Evolutionary conservation across 1,140 invertebrate genomes (phyloP).

Genomic region (Luehdorfia chinensis): DNA sequence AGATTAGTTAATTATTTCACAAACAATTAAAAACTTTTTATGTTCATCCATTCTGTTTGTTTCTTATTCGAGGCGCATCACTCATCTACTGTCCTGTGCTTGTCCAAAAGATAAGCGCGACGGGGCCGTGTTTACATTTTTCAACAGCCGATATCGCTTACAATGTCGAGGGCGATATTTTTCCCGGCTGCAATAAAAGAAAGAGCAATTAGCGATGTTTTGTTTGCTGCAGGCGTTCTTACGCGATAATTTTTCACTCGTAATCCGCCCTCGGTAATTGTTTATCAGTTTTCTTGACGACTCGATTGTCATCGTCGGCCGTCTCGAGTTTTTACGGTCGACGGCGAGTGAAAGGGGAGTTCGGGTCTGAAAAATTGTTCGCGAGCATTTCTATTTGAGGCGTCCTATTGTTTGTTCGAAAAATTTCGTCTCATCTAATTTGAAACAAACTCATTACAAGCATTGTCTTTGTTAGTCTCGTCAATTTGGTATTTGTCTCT

Average conservation of each 20-base stretch:
- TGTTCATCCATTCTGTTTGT: slow-evolving; percentile 57
- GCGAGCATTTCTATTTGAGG: not conserved
- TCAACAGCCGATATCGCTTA: slow-evolving; percentile 52
- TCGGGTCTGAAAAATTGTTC: slow-evolving; percentile 1
- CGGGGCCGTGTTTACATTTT: slow-evolving; percentile 53
- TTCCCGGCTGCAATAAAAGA: slow-evolving; percentile 44
- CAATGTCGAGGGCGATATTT: slow-evolving; percentile 21
- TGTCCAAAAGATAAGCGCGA: slow-evolving; percentile 45
- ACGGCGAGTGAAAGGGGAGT: not conserved
- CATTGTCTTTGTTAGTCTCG: not conserved
- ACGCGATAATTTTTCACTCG: slow-evolving; percentile 48
- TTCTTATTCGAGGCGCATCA: slow-evolving; percentile 55
- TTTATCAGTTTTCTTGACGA: slow-evolving; percentile 42
- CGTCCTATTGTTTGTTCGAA: not conserved
- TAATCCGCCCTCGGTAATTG: slow-evolving; percentile 48
- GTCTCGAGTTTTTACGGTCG: slow-evolving; percentile 22
- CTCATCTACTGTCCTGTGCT: slow-evolving; percentile 51
- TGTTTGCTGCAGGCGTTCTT: slow-evolving; percentile 42
- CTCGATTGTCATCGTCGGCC: slow-evolving; percentile 34
- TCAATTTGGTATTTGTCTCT: no score
- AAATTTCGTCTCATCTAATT: slow-evolving; percentile 2
- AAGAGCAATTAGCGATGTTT: slow-evolving; percentile 61
- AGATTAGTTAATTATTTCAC: no score
- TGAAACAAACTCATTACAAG: slow-evolving; percentile 10
- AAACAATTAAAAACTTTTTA: no score